phyloP scores from a whole-genome alignment of 2,113 vertebrate species.

The Megalops atlanticus region DNA sequence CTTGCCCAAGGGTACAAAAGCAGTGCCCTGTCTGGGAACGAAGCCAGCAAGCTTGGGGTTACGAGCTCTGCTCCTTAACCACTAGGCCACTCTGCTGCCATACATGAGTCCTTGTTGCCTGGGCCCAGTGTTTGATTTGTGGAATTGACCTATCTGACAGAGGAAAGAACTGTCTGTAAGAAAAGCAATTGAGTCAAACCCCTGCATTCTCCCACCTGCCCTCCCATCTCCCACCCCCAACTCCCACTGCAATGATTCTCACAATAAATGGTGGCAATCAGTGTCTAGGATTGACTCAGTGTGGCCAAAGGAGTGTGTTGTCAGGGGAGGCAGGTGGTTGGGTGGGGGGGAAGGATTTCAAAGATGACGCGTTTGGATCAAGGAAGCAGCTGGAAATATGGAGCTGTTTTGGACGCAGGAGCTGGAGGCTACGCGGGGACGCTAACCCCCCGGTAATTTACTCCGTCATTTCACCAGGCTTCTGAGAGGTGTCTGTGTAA shows the following conservation, averaged over 20 bases:
- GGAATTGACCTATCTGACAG: not conserved
- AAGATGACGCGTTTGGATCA: too few species aligned
- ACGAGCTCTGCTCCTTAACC: not conserved
- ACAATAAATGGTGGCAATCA: constrained; percentile 30
- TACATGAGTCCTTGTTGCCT: not conserved
- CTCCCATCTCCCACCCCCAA: not conserved
- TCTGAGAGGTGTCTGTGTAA: constrained; percentile 34
- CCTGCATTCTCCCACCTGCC: not conserved
- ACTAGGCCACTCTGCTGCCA: not conserved
- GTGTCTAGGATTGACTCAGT: constrained; percentile 10
- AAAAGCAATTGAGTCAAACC: not conserved
- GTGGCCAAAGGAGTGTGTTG: not conserved
- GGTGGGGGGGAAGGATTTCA: too few species aligned
- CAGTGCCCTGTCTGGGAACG: too few species aligned
- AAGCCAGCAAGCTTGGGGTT: too few species aligned
- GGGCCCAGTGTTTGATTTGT: not conserved
- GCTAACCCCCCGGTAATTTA: too few species aligned
- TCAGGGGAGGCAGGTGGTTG: too few species aligned
- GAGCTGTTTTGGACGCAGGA: too few species aligned
- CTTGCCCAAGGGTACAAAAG: too few species aligned
- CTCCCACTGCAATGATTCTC: not conserved
- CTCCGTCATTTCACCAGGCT: constrained; percentile 28
- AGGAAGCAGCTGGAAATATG: not conserved
- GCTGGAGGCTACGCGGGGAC: too few species aligned
- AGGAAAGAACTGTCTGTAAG: not conserved